Evolutionary conservation across 2,797 vertebrate genomes (phyloP).

Genomic region (Mycteria americana): DNA sequence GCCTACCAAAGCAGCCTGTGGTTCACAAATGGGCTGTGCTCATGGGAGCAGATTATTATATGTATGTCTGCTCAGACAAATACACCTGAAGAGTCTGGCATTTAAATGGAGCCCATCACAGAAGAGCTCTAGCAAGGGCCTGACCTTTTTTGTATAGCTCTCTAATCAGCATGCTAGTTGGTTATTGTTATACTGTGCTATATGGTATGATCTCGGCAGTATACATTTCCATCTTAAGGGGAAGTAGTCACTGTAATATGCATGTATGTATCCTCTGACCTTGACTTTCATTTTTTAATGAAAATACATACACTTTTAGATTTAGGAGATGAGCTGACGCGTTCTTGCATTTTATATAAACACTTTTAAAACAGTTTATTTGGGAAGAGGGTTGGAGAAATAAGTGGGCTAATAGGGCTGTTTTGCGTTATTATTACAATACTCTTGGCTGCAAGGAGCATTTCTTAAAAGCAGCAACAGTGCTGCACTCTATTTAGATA

Average conservation of each 20-base stretch:
- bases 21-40: slow-evolving; percentile 42
- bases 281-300: not conserved
- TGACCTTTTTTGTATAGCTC: slow-evolving; percentile 49
- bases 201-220: slow-evolving; percentile 32
- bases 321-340: not conserved
- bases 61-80: slow-evolving; percentile 32
- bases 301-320: not conserved
- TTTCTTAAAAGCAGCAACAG: not conserved
- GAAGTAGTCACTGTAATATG: not conserved
- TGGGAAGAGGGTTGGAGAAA: not conserved
- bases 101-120: slow-evolving; percentile 16
- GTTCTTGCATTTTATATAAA: not conserved
- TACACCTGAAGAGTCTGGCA: slow-evolving; percentile 40
- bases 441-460: not conserved
- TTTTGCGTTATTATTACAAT: not conserved
- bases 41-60: slow-evolving; percentile 52
- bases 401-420: not conserved
- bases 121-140: slow-evolving; percentile 23
- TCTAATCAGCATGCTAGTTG: slow-evolving; percentile 53
- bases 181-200: slow-evolving; percentile 41
- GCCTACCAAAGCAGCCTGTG: slow-evolving; percentile 18
- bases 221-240: slow-evolving; percentile 15
- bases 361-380: not conserved
- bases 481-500: not conserved
- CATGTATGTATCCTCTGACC: not conserved